Percentiles rank a stretch among this genome's conserved stretches.
Evolutionary conservation across 1,140 invertebrate species (phyloP).

Genomic region (Drosophila kohkoa): DNA sequence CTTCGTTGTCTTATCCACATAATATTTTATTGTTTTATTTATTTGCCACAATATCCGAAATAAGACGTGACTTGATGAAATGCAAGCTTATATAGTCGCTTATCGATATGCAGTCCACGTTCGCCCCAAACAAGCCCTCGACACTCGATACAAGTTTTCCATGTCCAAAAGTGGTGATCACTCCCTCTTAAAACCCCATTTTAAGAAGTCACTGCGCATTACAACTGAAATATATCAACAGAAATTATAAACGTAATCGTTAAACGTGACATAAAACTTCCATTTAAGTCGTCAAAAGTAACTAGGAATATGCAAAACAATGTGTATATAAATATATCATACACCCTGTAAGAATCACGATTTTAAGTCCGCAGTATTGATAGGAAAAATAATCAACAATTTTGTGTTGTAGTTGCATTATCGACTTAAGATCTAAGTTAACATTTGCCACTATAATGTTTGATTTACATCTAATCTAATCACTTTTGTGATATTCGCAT

Average conservation of each 20-base stretch:
- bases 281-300: not conserved
- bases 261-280: slow-evolving; percentile 18
- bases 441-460: too few species aligned
- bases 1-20: slow-evolving; percentile 35
- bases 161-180: slow-evolving; percentile 28
- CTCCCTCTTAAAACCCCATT: slow-evolving; percentile 38
- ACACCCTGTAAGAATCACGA: too few species aligned
- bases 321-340: not conserved
- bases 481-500: too few species aligned
- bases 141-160: slow-evolving; percentile 30
- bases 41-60: slow-evolving; percentile 28
- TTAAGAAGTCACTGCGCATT: slow-evolving; percentile 17
- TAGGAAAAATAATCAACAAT: too few species aligned
- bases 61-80: slow-evolving; percentile 64
- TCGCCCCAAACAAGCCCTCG: slow-evolving; percentile 44
- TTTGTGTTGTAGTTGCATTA: too few species aligned
- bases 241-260: slow-evolving; percentile 7
- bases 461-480: too few species aligned
- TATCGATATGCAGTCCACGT: slow-evolving; percentile 74
- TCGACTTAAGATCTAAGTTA: too few species aligned
- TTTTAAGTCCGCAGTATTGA: too few species aligned
- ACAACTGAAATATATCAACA: slow-evolving; percentile 12
- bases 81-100: slow-evolving; percentile 44
- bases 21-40: slow-evolving; percentile 19
- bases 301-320: not conserved